Evolutionary conservation across 2,113 vertebrate genomes (phyloP).

Genomic region (Zosterops pallidus): DNA sequence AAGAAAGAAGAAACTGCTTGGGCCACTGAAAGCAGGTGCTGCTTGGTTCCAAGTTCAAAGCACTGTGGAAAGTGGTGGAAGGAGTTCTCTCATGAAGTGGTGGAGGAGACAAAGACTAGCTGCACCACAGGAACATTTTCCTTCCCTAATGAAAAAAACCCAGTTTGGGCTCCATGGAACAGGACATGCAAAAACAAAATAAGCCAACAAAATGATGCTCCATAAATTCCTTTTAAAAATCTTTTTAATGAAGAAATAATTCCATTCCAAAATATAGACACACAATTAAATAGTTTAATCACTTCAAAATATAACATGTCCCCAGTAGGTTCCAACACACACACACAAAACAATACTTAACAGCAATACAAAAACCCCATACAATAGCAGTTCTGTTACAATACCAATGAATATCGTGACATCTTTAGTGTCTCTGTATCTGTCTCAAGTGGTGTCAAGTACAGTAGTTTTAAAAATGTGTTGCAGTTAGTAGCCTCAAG

Average conservation of each 20-base stretch:
- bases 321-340: conserved; percentile 82
- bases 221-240: conserved; percentile 79
- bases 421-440: conserved; percentile 78
- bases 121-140: neutral
- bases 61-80: fast-evolving
- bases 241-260: conserved; percentile 90
- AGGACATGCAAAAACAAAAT: neutral
- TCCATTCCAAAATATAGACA: conserved; percentile 91
- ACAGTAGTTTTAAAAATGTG: conserved; percentile 79
- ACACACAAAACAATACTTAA: conserved; percentile 84
- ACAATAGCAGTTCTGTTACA: conserved; percentile 85
- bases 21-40: neutral
- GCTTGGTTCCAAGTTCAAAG: fast-evolving
- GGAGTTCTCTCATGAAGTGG: neutral
- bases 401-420: conserved; percentile 81
- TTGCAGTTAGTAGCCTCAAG: conserved; percentile 76
- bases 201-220: conserved; percentile 19
- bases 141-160: neutral
- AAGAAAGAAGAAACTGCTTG: neutral
- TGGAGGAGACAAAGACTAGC: neutral
- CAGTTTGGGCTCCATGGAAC: neutral
- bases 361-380: conserved; percentile 85
- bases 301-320: conserved; percentile 90
- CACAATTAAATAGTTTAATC: conserved; percentile 90
- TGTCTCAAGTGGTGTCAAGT: conserved; percentile 79